Evolutionary conservation across 2,113 vertebrate genomes (phyloP), one percentile per base, ranked within the genome.

Genomic region (Neoarius graeffei): DNA sequence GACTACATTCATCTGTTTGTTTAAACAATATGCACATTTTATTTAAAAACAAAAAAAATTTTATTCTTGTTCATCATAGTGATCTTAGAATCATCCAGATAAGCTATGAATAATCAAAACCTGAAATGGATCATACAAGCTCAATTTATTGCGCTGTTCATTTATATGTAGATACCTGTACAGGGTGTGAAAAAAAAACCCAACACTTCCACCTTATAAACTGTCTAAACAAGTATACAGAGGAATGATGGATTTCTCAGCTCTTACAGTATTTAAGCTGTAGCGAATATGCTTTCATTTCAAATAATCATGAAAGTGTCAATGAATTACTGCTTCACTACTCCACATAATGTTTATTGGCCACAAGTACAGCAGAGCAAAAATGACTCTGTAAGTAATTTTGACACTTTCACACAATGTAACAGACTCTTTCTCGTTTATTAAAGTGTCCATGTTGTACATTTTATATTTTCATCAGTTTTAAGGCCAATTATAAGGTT

Each of bases 241-340:
- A 66, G 74, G n/a, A 54, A 14, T n/a, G 59, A 86, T 67, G n/a
- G 42, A 80, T 86, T 64, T 54, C 20, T 14, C 57, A 64, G 73
- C 15, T 67, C 25, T 10, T 62, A n/a, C 50, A 48, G n/a, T 81
- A n/a, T 81, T 86, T 69, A 67, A 35, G 42, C 76, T 42, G 3
- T 50, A 80, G 50, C 60, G 15, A 15, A 19, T 57, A 13, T 15
- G 19, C 50, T 81, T 81, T 86, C 62, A 81, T 86, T 86, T 67
- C 57, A 56, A 80, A 80, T 79, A 80, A 81, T 87, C 77, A 59
- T 81, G 30, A 86, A 87, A 59, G 52, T 81, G 64, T 69, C 85
- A 57, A 23, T 35, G 30, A 87, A 6, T 69, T 81, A 82, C 80
- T 62, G 80, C 80, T 42, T 11, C 11, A 71, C 52, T 48, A 57